Conservation (phyloP, 1,140 invertebrate genomes). For the Cepaea nemoralis region DNA sequence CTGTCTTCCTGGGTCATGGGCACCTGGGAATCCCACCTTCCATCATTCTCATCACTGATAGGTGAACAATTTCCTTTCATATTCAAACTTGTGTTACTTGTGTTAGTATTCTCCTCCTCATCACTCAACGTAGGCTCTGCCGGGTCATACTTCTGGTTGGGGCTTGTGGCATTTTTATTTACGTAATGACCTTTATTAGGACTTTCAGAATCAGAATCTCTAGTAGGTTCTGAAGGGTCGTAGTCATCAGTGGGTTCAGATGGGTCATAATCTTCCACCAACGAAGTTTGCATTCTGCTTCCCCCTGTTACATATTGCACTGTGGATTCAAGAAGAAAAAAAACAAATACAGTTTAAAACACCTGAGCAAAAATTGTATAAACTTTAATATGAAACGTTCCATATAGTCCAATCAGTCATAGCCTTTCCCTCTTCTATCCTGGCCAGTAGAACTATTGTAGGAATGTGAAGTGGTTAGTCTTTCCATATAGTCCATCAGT, state of each 20-base stretch:
- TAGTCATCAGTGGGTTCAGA: conserved; percentile 40
- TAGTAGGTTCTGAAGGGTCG: conserved; percentile 35
- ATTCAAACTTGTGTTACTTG: background rate
- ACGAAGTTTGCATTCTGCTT: background rate
- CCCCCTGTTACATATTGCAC: background rate
- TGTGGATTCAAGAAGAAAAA: background rate
- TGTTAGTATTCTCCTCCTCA: conserved; percentile 21
- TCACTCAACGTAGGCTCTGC: conserved; percentile 37
- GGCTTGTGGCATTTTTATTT: background rate
- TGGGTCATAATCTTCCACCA: conserved; percentile 26
- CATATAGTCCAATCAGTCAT: too few relatives aligned
- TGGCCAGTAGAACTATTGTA: too few relatives aligned
- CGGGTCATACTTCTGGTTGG: conserved; percentile 27
- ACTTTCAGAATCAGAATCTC: background rate
- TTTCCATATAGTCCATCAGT: too few relatives aligned
- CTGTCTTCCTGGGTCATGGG: background rate
- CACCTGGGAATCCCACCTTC: conserved; percentile 31
- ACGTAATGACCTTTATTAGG: background rate
- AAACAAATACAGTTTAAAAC: too few relatives aligned
- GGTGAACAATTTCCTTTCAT: background rate
- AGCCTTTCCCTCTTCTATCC: too few relatives aligned
- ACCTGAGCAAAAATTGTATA: too few relatives aligned
- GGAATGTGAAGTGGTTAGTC: too few relatives aligned
- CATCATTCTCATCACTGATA: conserved; percentile 36
- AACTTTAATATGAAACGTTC: too few relatives aligned